Evolutionary conservation across 2,113 vertebrate species (phyloP).

Genomic region (Osmerus mordax): DNA sequence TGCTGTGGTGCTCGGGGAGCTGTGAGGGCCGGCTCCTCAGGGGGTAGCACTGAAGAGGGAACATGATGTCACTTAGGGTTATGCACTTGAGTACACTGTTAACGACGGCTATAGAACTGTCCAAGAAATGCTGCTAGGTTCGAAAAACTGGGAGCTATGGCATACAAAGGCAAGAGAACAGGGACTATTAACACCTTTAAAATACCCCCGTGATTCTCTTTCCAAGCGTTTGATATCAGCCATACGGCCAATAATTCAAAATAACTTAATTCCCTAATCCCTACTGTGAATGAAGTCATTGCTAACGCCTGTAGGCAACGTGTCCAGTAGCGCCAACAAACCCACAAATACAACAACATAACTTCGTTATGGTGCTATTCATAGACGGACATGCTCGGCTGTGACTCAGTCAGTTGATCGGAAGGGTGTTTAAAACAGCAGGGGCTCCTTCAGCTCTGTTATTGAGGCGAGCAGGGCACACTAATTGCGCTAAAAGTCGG

Average conservation of each 20-base stretch:
- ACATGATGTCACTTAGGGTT: neutral
- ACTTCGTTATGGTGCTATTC: conserved; percentile 10
- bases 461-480: neutral
- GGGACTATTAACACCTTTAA: conserved; percentile 15
- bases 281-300: neutral
- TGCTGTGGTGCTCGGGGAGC: neutral
- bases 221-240: no score
- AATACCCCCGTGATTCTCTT: neutral
- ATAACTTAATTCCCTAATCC: neutral
- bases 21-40: neutral
- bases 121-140: neutral
- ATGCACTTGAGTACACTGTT: neutral
- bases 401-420: neutral
- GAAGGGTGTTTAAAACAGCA: conserved; percentile 10
- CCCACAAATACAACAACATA: conserved; percentile 12
- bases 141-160: neutral
- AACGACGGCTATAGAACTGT: neutral
- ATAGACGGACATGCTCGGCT: neutral
- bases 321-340: conserved; percentile 14
- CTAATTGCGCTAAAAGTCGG: neutral
- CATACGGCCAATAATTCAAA: neutral
- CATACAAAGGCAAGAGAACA: neutral
- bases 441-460: conserved; percentile 9
- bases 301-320: neutral
- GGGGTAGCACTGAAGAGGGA: neutral